Percentiles rank a stretch among this genome's conserved stretches.
Evolutionary conservation across 1,140 invertebrate species (phyloP).

Genomic region (Bombus confusus): DNA sequence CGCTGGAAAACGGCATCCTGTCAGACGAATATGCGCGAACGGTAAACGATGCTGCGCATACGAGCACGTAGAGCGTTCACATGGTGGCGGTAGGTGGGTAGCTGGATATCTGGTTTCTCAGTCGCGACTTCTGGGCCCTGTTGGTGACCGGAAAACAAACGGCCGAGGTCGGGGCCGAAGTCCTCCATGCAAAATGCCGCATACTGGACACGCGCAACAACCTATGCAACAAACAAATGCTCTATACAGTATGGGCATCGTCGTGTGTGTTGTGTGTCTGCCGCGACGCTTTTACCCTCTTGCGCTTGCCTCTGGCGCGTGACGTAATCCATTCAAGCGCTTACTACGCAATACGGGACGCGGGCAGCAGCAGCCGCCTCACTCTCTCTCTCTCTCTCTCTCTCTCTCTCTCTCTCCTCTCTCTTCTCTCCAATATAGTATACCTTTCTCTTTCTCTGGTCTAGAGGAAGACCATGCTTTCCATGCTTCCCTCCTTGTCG

Average conservation of each 20-base stretch:
- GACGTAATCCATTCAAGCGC: slow-evolving; percentile 77
- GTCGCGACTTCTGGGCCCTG: background rate
- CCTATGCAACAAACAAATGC: slow-evolving; percentile 28
- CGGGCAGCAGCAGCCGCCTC: slow-evolving; percentile 24
- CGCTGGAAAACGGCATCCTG: slow-evolving; percentile 25
- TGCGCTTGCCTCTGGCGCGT: slow-evolving; percentile 59
- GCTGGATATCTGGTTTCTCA: background rate
- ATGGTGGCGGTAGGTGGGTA: slow-evolving; percentile 14
- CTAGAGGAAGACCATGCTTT: background rate
- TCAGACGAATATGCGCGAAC: slow-evolving; percentile 33
- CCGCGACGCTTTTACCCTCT: slow-evolving; percentile 55
- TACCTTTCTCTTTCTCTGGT: background rate
- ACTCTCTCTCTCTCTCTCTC: background rate
- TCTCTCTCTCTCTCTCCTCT: background rate
- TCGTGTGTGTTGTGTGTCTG: slow-evolving; percentile 11
- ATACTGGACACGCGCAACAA: slow-evolving; percentile 2
- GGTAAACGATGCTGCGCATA: slow-evolving; percentile 34
- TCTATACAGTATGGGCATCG: background rate
- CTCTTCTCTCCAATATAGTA: background rate
- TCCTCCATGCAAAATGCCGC: slow-evolving; percentile 30
- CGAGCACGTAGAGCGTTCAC: slow-evolving; percentile 15
- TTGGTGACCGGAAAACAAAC: slow-evolving; percentile 38
- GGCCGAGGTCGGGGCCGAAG: slow-evolving; percentile 47
- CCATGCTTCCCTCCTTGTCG: background rate
- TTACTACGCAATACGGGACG: slow-evolving; percentile 75